Conservation (phyloP, 2,113 vertebrate genomes). For the Seriola quinqueradiata region DNA sequence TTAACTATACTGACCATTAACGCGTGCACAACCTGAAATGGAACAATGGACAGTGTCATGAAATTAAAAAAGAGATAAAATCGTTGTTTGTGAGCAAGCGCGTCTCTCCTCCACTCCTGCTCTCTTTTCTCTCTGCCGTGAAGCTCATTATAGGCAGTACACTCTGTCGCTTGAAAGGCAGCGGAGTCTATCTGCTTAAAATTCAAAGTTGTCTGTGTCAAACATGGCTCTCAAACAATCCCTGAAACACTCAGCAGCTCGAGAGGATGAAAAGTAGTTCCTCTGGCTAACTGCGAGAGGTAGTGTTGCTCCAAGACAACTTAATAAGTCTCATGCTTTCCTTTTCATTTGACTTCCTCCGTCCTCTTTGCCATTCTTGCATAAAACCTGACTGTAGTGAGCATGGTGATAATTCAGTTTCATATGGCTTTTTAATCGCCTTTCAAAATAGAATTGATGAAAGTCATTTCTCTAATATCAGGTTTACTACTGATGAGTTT, state of each 20-base stretch:
- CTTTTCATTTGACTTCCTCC: conserved; percentile 12
- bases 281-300: conserved; percentile 63
- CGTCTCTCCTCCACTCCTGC: neutral
- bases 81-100: conserved; percentile 11
- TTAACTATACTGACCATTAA: conserved; percentile 11
- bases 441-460: conserved; percentile 11
- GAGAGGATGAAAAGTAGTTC: conserved; percentile 59
- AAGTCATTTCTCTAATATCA: conserved; percentile 9
- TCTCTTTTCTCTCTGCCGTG: conserved; percentile 7
- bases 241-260: conserved; percentile 37
- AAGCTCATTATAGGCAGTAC: conserved; percentile 12
- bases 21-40: conserved; percentile 18
- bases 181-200: conserved; percentile 42
- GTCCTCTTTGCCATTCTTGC: neutral
- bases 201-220: conserved; percentile 54
- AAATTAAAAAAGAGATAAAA: conserved; percentile 39
- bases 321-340: conserved; percentile 46
- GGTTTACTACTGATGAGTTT: neutral
- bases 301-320: conserved; percentile 49
- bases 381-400: conserved; percentile 4
- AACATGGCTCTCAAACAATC: conserved; percentile 35
- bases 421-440: neutral
- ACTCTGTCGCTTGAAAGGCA: conserved; percentile 22
- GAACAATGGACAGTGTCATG: conserved; percentile 27
- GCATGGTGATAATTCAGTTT: conserved; percentile 23